Conservation (phyloP, 2,113 vertebrate species). For the Nymphicus hollandicus region DNA sequence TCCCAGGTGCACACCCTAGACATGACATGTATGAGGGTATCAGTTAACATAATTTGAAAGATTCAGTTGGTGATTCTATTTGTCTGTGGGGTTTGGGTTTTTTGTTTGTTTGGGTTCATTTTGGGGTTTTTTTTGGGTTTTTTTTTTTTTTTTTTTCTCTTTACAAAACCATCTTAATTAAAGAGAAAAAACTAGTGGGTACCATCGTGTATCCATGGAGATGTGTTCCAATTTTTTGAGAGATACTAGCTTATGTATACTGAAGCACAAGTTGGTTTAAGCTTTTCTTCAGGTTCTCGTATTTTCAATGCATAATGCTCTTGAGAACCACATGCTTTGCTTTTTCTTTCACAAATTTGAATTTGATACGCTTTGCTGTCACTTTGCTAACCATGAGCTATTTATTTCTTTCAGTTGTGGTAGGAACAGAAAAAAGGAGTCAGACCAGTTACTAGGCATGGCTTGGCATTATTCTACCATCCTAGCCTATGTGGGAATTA, state of each 20-base stretch:
- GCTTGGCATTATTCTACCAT: background rate
- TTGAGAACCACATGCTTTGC: background rate
- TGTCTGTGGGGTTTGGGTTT: background rate
- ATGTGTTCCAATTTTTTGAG: background rate
- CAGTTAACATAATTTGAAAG: background rate
- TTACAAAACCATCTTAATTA: background rate
- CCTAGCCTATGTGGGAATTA: background rate
- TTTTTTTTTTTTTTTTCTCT: background rate
- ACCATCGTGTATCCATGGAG: background rate
- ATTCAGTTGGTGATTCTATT: background rate
- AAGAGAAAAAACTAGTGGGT: background rate
- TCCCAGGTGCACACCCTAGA: background rate
- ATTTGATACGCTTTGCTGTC: background rate
- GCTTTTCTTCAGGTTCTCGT: background rate
- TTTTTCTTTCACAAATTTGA: background rate
- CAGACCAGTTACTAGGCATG: background rate
- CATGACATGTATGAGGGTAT: background rate
- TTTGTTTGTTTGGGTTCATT: background rate
- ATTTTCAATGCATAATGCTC: background rate
- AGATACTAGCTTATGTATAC: background rate
- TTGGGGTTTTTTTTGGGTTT: background rate
- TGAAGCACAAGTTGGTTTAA: background rate
- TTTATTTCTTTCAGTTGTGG: background rate
- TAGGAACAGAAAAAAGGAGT: background rate
- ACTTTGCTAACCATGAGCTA: background rate